A percentile compares a stretch with the other conserved stretches of the same genome.
These are phyloP conservation scores for Drosophila demipolita DNA, from an alignment of 2,888 invertebrate genomes.

Conservation along the genomic window DNA sequence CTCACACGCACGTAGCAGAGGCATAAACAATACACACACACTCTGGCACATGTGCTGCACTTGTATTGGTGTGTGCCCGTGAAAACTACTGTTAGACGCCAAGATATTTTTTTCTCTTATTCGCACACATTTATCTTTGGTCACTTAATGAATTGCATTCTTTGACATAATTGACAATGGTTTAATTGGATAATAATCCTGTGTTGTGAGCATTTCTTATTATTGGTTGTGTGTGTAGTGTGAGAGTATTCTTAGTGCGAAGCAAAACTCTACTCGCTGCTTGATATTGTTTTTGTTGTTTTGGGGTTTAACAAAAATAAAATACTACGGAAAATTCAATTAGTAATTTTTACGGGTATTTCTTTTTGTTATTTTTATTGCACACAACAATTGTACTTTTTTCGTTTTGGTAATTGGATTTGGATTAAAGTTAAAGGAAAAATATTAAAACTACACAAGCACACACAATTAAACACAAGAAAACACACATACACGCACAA, in stretches of 20 bases:
- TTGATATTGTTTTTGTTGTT: slow-evolving; percentile 53
- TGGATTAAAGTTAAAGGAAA: slow-evolving; percentile 54
- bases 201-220: slow-evolving; percentile 19
- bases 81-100: slow-evolving; percentile 75
- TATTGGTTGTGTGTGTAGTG: slow-evolving; percentile 14
- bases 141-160: slow-evolving; percentile 65
- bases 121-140: slow-evolving; percentile 37
- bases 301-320: slow-evolving; percentile 52
- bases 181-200: slow-evolving; percentile 71
- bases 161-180: slow-evolving; percentile 47
- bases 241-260: slow-evolving; percentile 36
- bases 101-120: slow-evolving; percentile 20
- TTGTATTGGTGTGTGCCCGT: slow-evolving; percentile 58
- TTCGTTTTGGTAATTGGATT: slow-evolving; percentile 71
- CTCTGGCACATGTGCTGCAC: slow-evolving; percentile 11
- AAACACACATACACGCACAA: slow-evolving; percentile 55
- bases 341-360: slow-evolving; percentile 38
- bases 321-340: slow-evolving; percentile 65
- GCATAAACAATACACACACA: slow-evolving; percentile 40
- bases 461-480: slow-evolving; percentile 9
- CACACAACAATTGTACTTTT: slow-evolving; percentile 59
- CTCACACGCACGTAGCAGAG: slow-evolving; percentile 9
- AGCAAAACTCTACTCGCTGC: slow-evolving; percentile 37
- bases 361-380: slow-evolving; percentile 3
- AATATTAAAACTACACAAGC: slow-evolving; percentile 58